phyloP scores from a whole-genome alignment of 2,113 vertebrate genomes.

The Peucedramus taeniatus region DNA sequence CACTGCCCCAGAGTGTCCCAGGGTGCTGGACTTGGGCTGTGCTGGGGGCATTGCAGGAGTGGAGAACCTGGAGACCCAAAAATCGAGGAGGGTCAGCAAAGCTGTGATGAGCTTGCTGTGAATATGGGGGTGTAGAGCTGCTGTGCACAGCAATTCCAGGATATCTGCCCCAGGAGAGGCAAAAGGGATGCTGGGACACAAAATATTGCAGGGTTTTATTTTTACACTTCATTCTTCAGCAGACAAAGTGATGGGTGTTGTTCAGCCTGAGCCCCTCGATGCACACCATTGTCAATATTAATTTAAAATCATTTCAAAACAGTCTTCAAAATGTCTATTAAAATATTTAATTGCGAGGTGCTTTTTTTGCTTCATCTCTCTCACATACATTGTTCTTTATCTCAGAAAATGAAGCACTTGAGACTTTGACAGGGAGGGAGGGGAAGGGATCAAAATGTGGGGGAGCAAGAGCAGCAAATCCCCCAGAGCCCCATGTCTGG shows the following conservation, averaged over 20 bases:
- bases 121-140: rapidly evolving
- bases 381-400: neutral
- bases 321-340: neutral
- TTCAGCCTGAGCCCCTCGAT: neutral
- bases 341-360: constrained; percentile 48
- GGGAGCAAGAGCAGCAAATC: neutral
- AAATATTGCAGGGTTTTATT: neutral
- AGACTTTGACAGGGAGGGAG: neutral
- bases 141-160: neutral
- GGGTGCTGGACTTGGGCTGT: neutral
- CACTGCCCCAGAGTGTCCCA: rapidly evolving
- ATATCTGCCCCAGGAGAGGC: neutral
- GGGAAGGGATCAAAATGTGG: neutral
- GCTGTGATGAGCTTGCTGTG: rapidly evolving
- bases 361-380: neutral
- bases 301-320: constrained; percentile 20
- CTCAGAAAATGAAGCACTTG: neutral
- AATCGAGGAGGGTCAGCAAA: rapidly evolving
- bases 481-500: neutral
- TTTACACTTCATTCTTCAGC: neutral
- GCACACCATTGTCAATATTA: neutral
- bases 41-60: rapidly evolving
- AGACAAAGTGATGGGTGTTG: neutral
- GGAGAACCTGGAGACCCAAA: rapidly evolving
- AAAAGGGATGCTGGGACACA: neutral